Conservation (phyloP, 2,113 vertebrate species). For the Phaetusa simplex region DNA sequence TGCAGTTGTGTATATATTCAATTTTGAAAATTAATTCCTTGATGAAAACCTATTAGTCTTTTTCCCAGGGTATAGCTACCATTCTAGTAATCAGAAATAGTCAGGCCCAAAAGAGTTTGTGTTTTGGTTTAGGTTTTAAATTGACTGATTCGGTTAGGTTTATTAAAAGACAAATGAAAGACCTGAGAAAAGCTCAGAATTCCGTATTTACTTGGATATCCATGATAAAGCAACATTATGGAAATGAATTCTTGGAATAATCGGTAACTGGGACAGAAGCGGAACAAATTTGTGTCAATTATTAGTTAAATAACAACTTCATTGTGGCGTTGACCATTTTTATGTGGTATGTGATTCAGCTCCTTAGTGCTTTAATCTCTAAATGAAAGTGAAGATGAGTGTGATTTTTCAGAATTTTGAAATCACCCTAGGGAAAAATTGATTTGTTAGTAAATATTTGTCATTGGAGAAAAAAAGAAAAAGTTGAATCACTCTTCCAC, state of each 20-base stretch:
- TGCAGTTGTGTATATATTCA: background rate
- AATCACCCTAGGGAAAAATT: background rate
- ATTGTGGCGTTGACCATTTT: background rate
- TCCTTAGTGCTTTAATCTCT: background rate
- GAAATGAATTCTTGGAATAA: background rate
- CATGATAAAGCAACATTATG: background rate
- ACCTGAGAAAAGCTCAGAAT: background rate
- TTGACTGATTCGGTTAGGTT: background rate
- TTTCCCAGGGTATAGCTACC: background rate
- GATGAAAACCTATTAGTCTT: background rate
- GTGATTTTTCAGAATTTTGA: background rate
- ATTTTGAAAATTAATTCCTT: background rate
- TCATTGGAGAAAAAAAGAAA: background rate
- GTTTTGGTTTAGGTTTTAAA: background rate
- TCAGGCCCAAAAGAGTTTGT: background rate
- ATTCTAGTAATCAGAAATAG: background rate
- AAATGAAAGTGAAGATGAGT: background rate
- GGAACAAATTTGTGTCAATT: background rate
- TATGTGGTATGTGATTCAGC: background rate
- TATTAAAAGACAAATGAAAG: background rate
- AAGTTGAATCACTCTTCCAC: background rate
- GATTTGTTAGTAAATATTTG: background rate
- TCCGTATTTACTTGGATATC: background rate
- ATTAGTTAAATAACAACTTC: background rate
- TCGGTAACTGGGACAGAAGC: background rate